These are phyloP conservation scores for Hypotaenidia philippensis DNA, from an alignment of 2,797 vertebrate genomes.

Conservation along the genomic window DNA sequence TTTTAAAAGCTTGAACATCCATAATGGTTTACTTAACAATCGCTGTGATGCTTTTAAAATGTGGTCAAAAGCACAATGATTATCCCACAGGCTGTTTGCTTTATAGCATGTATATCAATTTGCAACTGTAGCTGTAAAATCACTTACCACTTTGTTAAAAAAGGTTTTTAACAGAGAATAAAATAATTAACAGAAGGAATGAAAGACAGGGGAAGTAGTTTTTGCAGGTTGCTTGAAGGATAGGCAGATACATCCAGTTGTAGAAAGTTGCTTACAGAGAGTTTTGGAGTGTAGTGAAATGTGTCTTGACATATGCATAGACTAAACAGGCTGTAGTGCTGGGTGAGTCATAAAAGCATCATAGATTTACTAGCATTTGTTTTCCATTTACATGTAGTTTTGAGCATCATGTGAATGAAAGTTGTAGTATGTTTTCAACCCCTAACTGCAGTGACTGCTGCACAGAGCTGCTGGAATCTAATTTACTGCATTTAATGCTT, in stretches of 20 bases:
- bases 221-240: not conserved
- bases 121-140: not conserved
- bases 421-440: not conserved
- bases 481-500: not conserved
- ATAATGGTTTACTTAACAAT: conserved; percentile 18
- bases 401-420: not conserved
- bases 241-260: not conserved
- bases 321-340: not conserved
- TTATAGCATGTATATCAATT: not conserved
- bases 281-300: not conserved
- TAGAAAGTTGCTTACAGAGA: not conserved
- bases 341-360: not conserved
- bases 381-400: not conserved
- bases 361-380: not conserved
- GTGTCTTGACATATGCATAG: not conserved
- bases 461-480: not conserved
- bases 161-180: not conserved
- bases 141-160: not conserved
- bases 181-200: not conserved
- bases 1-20: conserved; percentile 2
- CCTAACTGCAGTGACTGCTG: not conserved
- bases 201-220: not conserved
- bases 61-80: not conserved
- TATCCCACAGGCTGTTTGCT: not conserved
- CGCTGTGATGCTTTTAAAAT: not conserved